These are phyloP conservation scores for Daubentonia madagascariensis DNA, from an alignment of 2,113 vertebrate genomes.

Conservation along the genomic window DNA sequence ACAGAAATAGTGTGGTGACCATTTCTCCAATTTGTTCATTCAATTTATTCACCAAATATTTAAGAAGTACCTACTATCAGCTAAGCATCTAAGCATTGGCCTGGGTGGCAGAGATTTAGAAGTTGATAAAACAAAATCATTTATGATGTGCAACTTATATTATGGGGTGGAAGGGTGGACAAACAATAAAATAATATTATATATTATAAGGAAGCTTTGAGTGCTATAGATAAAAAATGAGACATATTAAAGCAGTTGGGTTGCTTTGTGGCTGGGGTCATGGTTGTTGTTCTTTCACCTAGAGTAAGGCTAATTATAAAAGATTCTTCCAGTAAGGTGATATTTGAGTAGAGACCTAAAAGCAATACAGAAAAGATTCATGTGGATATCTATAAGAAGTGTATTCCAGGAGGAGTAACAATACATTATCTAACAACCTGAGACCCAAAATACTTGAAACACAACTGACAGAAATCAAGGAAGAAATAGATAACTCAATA, in stretches of 20 bases:
- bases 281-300: not conserved
- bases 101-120: not conserved
- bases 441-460: not conserved
- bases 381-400: not conserved
- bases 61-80: not conserved
- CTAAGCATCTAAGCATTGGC: not conserved
- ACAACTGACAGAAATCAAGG: not conserved
- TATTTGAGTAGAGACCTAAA: not conserved
- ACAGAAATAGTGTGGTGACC: not conserved
- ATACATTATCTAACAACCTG: not conserved
- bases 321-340: not conserved
- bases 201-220: not conserved
- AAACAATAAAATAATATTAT: not conserved
- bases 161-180: not conserved
- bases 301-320: not conserved
- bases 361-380: not conserved
- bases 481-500: not conserved
- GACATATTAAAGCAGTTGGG: not conserved
- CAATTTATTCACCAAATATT: not conserved
- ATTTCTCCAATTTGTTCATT: not conserved
- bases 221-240: not conserved
- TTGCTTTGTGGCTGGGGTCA: not conserved
- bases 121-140: not conserved
- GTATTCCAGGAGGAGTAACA: not conserved
- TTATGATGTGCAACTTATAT: not conserved